A percentile compares a stretch with the other conserved stretches of the same genome.
phyloP scores from a whole-genome alignment of 2,888 invertebrate species.

The Elmis aenea region DNA sequence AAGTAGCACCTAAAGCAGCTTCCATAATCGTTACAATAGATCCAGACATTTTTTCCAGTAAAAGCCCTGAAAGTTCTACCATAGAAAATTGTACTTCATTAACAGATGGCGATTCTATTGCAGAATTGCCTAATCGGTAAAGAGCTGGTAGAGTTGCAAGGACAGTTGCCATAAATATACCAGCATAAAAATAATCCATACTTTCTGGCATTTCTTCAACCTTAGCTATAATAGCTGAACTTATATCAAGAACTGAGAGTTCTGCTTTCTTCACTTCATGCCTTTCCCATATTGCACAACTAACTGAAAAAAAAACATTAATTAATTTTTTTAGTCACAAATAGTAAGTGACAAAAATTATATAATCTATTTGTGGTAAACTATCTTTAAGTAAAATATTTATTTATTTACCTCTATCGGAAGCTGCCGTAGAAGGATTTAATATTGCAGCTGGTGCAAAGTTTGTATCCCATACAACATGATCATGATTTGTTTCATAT shows the following conservation, averaged over 20 bases:
- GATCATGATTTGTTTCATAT: slow-evolving; percentile 46
- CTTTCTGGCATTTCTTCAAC: slow-evolving; percentile 79
- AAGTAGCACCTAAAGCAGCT: slow-evolving; percentile 48
- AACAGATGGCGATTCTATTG: slow-evolving; percentile 35
- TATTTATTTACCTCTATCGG: slow-evolving; percentile 63
- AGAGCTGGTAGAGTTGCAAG: slow-evolving; percentile 60
- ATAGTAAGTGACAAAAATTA: too few species aligned
- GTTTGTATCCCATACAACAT: slow-evolving; percentile 59
- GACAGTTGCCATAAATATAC: slow-evolving; percentile 56
- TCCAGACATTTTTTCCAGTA: slow-evolving; percentile 33
- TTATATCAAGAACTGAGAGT: slow-evolving; percentile 89
- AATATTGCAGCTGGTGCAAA: slow-evolving; percentile 70
- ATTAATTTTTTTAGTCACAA: slow-evolving; percentile 1
- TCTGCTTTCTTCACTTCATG: slow-evolving; percentile 89
- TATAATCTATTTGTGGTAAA: too few species aligned
- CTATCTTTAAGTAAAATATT: slow-evolving; percentile 4
- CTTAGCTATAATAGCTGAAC: slow-evolving; percentile 87
- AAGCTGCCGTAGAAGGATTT: slow-evolving; percentile 63
- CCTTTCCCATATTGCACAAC: slow-evolving; percentile 92
- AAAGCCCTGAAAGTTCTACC: slow-evolving; percentile 32
- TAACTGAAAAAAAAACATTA: slow-evolving; percentile 57
- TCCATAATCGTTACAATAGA: slow-evolving; percentile 30
- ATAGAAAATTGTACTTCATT: slow-evolving; percentile 35
- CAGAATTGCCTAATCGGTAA: slow-evolving; percentile 48
- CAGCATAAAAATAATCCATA: slow-evolving; percentile 73